Percentiles rank a stretch among this genome's conserved stretches.
These are phyloP conservation scores for Ptilonorhynchus violaceus DNA, from an alignment of 2,113 vertebrate species.

Conservation along the genomic window DNA sequence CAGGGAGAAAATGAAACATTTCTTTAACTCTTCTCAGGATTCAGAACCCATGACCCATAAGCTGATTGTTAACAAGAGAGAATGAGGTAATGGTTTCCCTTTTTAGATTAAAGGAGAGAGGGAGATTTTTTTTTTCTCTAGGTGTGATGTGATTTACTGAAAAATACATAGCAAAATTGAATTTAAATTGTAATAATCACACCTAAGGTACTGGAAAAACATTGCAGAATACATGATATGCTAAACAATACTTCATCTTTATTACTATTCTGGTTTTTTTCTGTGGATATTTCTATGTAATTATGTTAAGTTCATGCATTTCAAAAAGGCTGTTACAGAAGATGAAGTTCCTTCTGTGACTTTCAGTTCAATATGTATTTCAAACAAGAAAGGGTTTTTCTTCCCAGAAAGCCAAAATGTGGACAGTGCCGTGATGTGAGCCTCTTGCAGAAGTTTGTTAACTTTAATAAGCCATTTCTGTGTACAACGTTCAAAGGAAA, in stretches of 20 bases:
- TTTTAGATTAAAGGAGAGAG: neutral
- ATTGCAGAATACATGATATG: neutral
- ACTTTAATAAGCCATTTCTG: neutral
- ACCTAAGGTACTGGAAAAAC: neutral
- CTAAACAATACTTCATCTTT: neutral
- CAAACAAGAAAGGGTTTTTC: neutral
- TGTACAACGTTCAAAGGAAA: neutral
- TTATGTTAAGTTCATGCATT: neutral
- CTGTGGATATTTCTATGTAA: neutral
- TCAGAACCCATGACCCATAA: neutral
- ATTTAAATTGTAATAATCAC: neutral
- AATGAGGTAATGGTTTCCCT: neutral
- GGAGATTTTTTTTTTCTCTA: neutral
- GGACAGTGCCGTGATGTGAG: neutral
- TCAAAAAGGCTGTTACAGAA: neutral
- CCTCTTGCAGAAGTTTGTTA: neutral
- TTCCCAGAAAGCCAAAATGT: neutral
- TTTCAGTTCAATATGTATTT: neutral
- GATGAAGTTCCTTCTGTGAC: neutral
- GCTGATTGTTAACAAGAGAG: neutral
- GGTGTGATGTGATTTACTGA: neutral
- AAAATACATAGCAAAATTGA: neutral
- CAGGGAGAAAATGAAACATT: neutral
- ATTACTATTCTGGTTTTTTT: neutral
- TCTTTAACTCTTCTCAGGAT: neutral